These are phyloP conservation scores for Pogoniulus pusillus DNA, from an alignment of 2,797 vertebrate genomes.

Conservation along the genomic window DNA sequence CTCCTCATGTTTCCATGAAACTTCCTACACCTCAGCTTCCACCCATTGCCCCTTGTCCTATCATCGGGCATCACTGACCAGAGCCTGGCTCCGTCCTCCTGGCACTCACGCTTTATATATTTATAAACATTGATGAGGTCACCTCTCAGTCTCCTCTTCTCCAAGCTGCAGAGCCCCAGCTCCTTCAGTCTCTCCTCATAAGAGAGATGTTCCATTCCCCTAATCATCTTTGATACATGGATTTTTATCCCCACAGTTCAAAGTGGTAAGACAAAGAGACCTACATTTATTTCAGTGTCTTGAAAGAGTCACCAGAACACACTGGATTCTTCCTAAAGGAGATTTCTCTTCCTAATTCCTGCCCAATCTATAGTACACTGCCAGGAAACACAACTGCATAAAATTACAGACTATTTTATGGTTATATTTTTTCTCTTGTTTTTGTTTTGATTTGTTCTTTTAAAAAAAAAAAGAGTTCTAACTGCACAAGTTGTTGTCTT, in stretches of 20 bases:
- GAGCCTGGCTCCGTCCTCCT: too few relatives aligned
- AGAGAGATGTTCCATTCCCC: too few relatives aligned
- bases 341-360: not conserved
- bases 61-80: too few relatives aligned
- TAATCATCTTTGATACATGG: not conserved
- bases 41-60: too few relatives aligned
- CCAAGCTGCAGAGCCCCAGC: too few relatives aligned
- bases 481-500: not conserved
- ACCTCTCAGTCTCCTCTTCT: too few relatives aligned
- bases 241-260: not conserved
- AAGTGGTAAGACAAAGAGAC: not conserved
- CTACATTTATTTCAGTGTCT: not conserved
- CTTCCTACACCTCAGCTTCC: too few relatives aligned
- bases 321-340: not conserved
- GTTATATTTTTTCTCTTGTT: not conserved
- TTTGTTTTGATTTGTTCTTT: not conserved
- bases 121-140: too few relatives aligned
- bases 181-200: too few relatives aligned
- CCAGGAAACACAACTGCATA: not conserved
- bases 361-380: not conserved
- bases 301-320: not conserved
- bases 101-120: too few relatives aligned
- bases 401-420: not conserved
- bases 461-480: not conserved
- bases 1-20: too few relatives aligned